These are phyloP conservation scores for Coregonus clupeaformis DNA, from an alignment of 2,113 vertebrate species.

Conservation along the genomic window DNA sequence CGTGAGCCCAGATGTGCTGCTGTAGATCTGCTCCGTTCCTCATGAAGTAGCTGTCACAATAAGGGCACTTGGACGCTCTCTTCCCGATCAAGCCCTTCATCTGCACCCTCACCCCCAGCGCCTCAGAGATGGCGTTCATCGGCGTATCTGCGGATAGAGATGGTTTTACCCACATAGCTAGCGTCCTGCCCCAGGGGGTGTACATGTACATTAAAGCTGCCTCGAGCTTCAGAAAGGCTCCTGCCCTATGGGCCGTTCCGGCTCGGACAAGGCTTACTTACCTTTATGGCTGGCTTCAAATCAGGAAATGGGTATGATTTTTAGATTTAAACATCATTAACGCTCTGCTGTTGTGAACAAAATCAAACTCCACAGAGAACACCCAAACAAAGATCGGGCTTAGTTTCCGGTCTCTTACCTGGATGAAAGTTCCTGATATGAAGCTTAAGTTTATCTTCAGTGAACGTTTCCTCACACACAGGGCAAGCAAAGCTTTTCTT, in stretches of 20 bases:
- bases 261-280: too few species aligned
- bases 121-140: conserved; percentile 81
- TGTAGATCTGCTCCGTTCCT: conserved; percentile 96
- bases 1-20: conserved; percentile 96
- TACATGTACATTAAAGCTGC: too few species aligned
- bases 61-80: conserved; percentile 92
- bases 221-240: too few species aligned
- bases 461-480: conserved; percentile 85
- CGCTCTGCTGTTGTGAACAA: too few species aligned
- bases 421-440: conserved; percentile 93
- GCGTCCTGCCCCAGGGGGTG: too few species aligned
- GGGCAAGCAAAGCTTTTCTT: conserved; percentile 88
- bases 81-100: conserved; percentile 91
- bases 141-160: conserved; percentile 73
- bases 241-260: too few species aligned
- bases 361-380: too few species aligned
- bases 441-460: conserved; percentile 86
- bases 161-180: not conserved
- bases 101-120: conserved; percentile 83
- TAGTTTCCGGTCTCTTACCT: conserved; percentile 64
- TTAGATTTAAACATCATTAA: too few species aligned
- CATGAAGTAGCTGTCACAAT: conserved; percentile 94
- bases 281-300: too few species aligned
- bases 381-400: too few species aligned
- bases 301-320: too few species aligned